Conservation (phyloP, 2,888 invertebrate species). For the Leptinotarsa peninsularis region DNA sequence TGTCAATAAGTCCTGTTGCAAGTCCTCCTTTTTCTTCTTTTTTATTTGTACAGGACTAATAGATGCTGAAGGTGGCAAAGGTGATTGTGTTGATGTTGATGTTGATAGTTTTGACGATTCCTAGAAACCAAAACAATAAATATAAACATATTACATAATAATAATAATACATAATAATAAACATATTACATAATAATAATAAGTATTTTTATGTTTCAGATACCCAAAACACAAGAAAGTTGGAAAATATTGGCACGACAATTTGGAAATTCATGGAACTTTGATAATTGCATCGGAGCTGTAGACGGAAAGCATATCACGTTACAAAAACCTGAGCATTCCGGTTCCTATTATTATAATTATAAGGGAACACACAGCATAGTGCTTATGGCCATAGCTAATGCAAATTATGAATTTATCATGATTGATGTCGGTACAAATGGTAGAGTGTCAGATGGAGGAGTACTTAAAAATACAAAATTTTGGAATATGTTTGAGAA, state of each 20-base stretch:
- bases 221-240: not conserved
- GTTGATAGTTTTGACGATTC: not conserved
- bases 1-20: not conserved
- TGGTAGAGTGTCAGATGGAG: constrained; percentile 1
- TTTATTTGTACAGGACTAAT: not conserved
- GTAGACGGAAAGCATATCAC: constrained; percentile 6
- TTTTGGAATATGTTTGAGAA: not conserved
- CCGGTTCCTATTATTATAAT: not conserved
- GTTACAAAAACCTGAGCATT: not conserved
- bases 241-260: not conserved
- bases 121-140: constrained; percentile 6
- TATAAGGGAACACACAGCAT: too few relatives aligned
- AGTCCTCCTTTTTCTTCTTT: too few relatives aligned
- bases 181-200: not conserved
- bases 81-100: not conserved
- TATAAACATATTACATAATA: not conserved
- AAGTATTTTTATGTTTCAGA: not conserved
- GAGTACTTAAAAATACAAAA: not conserved
- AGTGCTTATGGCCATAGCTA: too few relatives aligned
- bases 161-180: too few relatives aligned
- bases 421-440: not conserved
- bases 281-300: not conserved
- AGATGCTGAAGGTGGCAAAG: constrained; percentile 14
- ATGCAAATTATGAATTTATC: too few relatives aligned
- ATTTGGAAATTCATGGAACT: not conserved